phyloP scores from a whole-genome alignment of 2,888 invertebrate genomes.

The Coleophora deauratella region DNA sequence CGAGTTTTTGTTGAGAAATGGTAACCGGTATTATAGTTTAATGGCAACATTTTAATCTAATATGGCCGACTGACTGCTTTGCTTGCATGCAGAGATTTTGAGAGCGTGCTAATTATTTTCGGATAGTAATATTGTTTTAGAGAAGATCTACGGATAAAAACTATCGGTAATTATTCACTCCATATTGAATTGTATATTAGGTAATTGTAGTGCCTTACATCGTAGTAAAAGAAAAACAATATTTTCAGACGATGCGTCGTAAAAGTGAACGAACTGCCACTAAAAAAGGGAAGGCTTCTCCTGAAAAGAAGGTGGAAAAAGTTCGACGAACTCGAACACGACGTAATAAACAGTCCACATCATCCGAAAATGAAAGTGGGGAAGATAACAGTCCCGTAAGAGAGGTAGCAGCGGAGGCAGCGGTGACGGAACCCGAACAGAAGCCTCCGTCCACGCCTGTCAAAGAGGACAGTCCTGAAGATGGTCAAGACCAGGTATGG shows the following conservation, averaged over 20 bases:
- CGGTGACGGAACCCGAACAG: slow-evolving; percentile 32
- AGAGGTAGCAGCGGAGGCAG: slow-evolving; percentile 30
- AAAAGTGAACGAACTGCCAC: slow-evolving; percentile 80
- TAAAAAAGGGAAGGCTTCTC: slow-evolving; percentile 78
- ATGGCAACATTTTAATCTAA: too few relatives aligned
- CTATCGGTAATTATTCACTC: too few relatives aligned
- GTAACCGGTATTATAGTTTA: too few relatives aligned
- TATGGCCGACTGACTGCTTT: too few relatives aligned
- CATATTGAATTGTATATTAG: too few relatives aligned
- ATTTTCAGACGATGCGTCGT: slow-evolving; percentile 76
- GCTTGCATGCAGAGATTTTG: too few relatives aligned
- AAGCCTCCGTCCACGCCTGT: slow-evolving; percentile 36
- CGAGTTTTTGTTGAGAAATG: too few relatives aligned
- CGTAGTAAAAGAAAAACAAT: too few relatives aligned
- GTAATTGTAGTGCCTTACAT: too few relatives aligned
- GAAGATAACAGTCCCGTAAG: slow-evolving; percentile 47
- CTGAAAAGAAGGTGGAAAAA: slow-evolving; percentile 76
- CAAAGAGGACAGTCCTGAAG: slow-evolving; percentile 50
- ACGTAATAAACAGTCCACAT: slow-evolving; percentile 70
- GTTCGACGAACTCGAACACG: slow-evolving; percentile 68
- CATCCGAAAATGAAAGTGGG: slow-evolving; percentile 66
- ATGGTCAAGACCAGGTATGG: slow-evolving; percentile 65
- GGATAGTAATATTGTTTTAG: too few relatives aligned
- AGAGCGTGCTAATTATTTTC: too few relatives aligned
- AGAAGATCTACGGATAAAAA: too few relatives aligned